A percentile compares a stretch with the other conserved stretches of the same genome.
Conservation (phyloP, 1,140 invertebrate genomes). For the Dendrolimus kikuchii region DNA sequence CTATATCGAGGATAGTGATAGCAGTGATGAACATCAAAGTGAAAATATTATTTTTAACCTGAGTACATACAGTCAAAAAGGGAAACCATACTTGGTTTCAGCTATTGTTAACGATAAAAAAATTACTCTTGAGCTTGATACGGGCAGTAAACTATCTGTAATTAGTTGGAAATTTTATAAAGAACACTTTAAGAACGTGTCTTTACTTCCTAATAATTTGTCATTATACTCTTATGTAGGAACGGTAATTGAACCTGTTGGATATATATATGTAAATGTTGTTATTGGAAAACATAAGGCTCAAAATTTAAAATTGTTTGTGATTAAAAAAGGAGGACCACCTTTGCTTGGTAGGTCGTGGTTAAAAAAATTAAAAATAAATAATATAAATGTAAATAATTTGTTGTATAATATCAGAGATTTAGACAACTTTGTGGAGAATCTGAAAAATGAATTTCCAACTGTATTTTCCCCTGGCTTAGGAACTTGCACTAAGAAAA, state of each 20-base stretch:
- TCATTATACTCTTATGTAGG: background rate
- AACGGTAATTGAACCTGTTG: background rate
- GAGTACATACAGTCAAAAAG: background rate
- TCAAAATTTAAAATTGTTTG: too few species aligned
- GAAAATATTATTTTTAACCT: background rate
- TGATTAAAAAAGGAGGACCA: background rate
- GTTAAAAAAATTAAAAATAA: background rate
- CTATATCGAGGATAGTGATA: too few species aligned
- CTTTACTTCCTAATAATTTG: background rate
- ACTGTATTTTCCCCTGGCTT: background rate
- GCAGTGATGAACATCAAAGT: background rate
- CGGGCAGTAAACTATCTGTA: background rate
- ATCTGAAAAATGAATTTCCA: background rate
- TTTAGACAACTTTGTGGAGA: background rate
- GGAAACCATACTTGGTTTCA: background rate
- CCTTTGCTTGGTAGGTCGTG: background rate
- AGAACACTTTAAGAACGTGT: background rate
- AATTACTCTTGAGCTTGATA: background rate
- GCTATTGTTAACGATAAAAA: background rate
- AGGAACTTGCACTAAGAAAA: background rate
- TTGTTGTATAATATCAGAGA: background rate
- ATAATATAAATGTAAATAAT: background rate
- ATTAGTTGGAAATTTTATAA: background rate
- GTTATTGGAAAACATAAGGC: background rate
- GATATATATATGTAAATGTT: background rate